Evolutionary conservation across 2,797 vertebrate species (phyloP).

Genomic region (Sebastes iracundus): DNA sequence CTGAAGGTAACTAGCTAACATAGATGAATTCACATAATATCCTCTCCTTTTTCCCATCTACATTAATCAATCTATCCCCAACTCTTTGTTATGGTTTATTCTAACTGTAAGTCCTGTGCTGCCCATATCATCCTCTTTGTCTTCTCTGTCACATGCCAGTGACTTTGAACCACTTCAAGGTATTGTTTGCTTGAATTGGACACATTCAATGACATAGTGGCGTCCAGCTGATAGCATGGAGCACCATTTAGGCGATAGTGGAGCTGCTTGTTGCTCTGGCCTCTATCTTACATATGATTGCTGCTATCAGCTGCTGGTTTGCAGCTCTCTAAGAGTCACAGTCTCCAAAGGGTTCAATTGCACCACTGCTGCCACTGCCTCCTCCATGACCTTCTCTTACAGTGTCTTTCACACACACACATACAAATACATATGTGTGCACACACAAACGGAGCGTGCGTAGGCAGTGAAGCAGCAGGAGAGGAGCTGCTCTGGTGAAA

Average conservation of each 20-base stretch:
- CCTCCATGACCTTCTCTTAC: constrained; percentile 70
- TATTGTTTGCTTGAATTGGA: constrained; percentile 9
- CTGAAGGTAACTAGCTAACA: constrained; percentile 85
- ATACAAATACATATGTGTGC: background rate
- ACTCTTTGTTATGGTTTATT: background rate
- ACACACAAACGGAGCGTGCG: constrained; percentile 47
- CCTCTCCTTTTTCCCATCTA: background rate
- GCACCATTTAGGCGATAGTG: background rate
- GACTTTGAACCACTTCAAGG: constrained; percentile 26
- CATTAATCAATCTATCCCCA: background rate
- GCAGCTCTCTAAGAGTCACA: constrained; percentile 43
- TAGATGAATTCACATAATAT: constrained; percentile 11
- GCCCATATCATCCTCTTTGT: background rate
- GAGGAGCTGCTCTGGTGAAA: constrained; percentile 49
- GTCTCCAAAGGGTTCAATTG: constrained; percentile 61
- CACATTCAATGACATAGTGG: constrained; percentile 5
- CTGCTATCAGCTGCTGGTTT: constrained; percentile 54
- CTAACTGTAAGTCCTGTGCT: background rate
- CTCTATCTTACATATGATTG: constrained; percentile 51
- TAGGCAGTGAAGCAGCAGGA: constrained; percentile 77
- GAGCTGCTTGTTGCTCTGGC: constrained; percentile 35
- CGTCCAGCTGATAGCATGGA: constrained; percentile 24
- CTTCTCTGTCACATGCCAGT: background rate
- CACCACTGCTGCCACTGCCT: constrained; percentile 53
- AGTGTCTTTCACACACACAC: constrained; percentile 24